phyloP scores from a whole-genome alignment of 2,113 vertebrate genomes.

The Nansenia antarctica region DNA sequence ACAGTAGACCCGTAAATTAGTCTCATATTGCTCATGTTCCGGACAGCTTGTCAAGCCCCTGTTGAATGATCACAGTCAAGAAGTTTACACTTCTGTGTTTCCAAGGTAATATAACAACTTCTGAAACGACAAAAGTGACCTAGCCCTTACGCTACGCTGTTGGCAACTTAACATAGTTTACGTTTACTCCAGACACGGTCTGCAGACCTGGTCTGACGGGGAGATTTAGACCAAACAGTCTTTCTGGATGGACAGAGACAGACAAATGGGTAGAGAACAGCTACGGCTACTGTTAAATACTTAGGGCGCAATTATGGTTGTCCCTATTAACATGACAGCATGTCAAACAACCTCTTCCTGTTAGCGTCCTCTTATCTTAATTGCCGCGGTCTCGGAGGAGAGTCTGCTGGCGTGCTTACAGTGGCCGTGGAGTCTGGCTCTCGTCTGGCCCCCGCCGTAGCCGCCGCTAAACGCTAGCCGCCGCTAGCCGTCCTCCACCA shows the following conservation, averaged over 20 bases:
- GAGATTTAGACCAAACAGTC: no score
- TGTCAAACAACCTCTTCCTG: slow-evolving; percentile 80
- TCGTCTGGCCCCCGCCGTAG: slow-evolving; percentile 55
- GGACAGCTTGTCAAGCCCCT: not conserved
- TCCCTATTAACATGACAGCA: slow-evolving; percentile 76
- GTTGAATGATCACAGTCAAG: not conserved
- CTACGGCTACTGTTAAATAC: slow-evolving; percentile 53
- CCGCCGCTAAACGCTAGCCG: no score
- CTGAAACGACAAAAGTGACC: no score
- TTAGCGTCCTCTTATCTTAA: slow-evolving; percentile 77
- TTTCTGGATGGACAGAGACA: no score
- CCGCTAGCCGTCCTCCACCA: no score
- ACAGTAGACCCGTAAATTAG: not conserved
- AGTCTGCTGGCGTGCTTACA: slow-evolving; percentile 36
- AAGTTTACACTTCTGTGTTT: no score
- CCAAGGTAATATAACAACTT: no score
- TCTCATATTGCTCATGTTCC: not conserved
- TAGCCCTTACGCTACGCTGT: no score
- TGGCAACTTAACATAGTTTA: no score
- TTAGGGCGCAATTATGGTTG: slow-evolving; percentile 58
- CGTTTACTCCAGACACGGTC: no score
- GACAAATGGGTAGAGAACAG: no score
- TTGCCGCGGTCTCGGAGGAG: slow-evolving; percentile 72
- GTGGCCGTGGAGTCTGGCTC: slow-evolving; percentile 61
- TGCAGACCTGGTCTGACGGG: no score